Evolutionary conservation across 2,888 invertebrate genomes (phyloP), one percentile per base, ranked within the genome.

Genomic region (Leptothorax acervorum): DNA sequence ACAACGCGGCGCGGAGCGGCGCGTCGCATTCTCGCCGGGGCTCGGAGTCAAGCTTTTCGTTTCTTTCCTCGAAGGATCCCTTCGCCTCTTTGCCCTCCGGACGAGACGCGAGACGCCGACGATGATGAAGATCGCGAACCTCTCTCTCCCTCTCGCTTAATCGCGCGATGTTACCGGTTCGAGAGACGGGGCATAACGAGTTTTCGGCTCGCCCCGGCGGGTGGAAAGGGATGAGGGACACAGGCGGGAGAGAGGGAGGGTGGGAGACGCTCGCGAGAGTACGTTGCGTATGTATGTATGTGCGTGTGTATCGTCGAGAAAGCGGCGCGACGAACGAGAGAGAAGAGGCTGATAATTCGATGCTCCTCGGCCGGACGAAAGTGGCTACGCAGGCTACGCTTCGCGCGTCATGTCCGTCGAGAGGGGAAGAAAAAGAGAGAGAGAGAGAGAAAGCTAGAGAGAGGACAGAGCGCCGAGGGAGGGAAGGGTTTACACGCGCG

Each of bases 101-200:
- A 23, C 23, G 23, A 23, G 23, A 51, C 6, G n/a, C 35, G 35
- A 35, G 48, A 48, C 23, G 23, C 42, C n/a, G 39, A n/a, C 39
- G 63, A 23, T 31, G 55, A n/a, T 28, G 48, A 35, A 31, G 55
- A 12, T 60, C 39, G 15, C 18, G 48, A 48, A 31, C 79, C n/a
- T 39, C 71, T 73, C 70, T 75, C 79, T 62, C 82, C 63, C 63
- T 79, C 55, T 42, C 63, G 60, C 60, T 53, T 70, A 62, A 84
- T 85, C 83, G 76, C 85, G 83, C 85, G 81, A 57, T 85, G 57
- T 79, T 63, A 57, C 83, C 82, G 75, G 85, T 82, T 79, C 45
- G 86, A 66, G 79, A 39, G 74, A 53, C 70, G 65, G 68, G 53
- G 63, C 63, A 60, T 39, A 73, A 81, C 78, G 83, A 82, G 82